Conservation (phyloP, 2,113 vertebrate species). For the Vidua macroura region DNA sequence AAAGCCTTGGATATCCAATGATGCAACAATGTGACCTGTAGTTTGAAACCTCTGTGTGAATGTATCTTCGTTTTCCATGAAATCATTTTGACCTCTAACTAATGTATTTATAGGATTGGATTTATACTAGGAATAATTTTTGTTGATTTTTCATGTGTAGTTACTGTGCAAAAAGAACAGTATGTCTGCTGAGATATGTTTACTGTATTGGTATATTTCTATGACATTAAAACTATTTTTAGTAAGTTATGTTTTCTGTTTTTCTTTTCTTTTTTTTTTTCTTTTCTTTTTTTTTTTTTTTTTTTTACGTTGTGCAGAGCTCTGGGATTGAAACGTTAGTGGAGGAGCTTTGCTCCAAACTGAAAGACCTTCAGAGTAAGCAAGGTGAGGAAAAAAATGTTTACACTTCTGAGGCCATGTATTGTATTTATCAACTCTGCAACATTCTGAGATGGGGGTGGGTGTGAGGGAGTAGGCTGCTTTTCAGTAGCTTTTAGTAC, state of each 20-base stretch:
- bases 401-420: neutral
- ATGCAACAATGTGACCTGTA: neutral
- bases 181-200: neutral
- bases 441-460: neutral
- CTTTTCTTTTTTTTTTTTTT: neutral
- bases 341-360: conserved; percentile 97
- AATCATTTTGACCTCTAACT: neutral
- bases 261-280: neutral
- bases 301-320: conserved; percentile 76
- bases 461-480: neutral
- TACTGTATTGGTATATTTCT: neutral
- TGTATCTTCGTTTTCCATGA: neutral
- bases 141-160: neutral
- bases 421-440: neutral
- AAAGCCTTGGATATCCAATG: neutral
- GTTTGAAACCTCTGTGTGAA: neutral
- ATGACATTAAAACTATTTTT: neutral
- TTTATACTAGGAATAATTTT: neutral
- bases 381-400: conserved; percentile 81
- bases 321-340: conserved; percentile 97
- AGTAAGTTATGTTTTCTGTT: neutral
- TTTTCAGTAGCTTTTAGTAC: neutral
- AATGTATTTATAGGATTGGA: neutral
- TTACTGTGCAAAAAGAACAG: neutral
- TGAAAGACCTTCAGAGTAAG: conserved; percentile 96